phyloP scores from a whole-genome alignment of 2,113 vertebrate species.

The Cynocephalus volans region DNA sequence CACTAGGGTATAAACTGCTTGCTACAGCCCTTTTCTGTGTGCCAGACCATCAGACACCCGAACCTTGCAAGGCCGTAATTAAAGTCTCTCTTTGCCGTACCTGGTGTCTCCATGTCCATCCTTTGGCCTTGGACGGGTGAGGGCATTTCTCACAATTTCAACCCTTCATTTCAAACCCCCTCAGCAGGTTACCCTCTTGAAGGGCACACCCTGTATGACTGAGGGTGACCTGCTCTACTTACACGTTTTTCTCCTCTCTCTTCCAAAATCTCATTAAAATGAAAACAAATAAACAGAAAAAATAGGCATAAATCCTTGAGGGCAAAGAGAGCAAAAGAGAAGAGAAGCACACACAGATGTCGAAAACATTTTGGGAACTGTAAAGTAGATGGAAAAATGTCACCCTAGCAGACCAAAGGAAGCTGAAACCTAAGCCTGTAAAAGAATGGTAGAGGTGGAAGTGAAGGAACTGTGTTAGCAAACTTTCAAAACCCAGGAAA shows the following conservation, averaged over 20 bases:
- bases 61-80: too few relatives aligned
- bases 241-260: not conserved
- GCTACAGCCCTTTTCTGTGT: too few relatives aligned
- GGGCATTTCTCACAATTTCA: not conserved
- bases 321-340: not conserved
- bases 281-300: not conserved
- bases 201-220: not conserved
- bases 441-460: not conserved
- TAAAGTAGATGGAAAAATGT: conserved; percentile 13
- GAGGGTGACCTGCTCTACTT: not conserved
- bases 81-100: too few relatives aligned
- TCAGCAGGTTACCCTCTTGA: not conserved
- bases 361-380: conserved; percentile 9
- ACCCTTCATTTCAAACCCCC: not conserved
- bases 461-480: not conserved
- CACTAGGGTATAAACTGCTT: too few relatives aligned
- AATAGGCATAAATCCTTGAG: not conserved
- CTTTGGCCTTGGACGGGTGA: too few relatives aligned
- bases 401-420: not conserved
- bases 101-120: too few relatives aligned
- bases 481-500: conserved; percentile 19
- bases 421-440: not conserved
- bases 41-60: too few relatives aligned
- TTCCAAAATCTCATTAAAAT: conserved; percentile 6
- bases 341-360: not conserved